These are phyloP conservation scores for Pectinophora gossypiella DNA, from an alignment of 1,140 invertebrate genomes.

Conservation along the genomic window DNA sequence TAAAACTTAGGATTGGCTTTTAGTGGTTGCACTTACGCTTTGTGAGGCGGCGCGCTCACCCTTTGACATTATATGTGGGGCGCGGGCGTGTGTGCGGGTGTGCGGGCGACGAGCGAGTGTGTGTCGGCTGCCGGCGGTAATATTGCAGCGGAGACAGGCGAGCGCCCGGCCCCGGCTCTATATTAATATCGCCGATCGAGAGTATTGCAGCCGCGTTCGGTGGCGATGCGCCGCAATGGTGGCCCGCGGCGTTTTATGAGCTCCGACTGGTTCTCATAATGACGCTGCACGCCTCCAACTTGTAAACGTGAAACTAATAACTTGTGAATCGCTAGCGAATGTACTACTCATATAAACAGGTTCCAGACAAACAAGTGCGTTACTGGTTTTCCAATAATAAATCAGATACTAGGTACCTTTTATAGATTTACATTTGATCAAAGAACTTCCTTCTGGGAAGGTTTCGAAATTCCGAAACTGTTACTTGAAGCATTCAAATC, in stretches of 20 bases:
- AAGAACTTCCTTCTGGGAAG: no score
- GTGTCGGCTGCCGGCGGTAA: no score
- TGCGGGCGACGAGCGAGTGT: constrained; percentile 20
- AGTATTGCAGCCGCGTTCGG: constrained; percentile 15
- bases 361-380: no score
- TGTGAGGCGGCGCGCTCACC: constrained; percentile 69
- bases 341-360: no score
- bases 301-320: constrained; percentile 3
- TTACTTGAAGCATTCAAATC: no score
- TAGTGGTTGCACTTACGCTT: constrained; percentile 75
- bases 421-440: no score
- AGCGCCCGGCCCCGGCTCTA: constrained; percentile 29
- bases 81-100: constrained; percentile 29
- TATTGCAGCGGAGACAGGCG: constrained; percentile 41
- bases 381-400: no score
- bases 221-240: constrained; percentile 10
- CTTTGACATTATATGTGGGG: constrained; percentile 68
- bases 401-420: no score
- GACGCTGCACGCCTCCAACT: not conserved
- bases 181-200: constrained; percentile 38
- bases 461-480: no score
- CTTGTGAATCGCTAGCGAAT: no score
- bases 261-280: not conserved
- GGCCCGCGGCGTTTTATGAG: constrained; percentile 24
- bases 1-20: constrained; percentile 76